These are phyloP conservation scores for Eristalis intricaria DNA, from an alignment of 2,888 invertebrate species.

Conservation along the genomic window DNA sequence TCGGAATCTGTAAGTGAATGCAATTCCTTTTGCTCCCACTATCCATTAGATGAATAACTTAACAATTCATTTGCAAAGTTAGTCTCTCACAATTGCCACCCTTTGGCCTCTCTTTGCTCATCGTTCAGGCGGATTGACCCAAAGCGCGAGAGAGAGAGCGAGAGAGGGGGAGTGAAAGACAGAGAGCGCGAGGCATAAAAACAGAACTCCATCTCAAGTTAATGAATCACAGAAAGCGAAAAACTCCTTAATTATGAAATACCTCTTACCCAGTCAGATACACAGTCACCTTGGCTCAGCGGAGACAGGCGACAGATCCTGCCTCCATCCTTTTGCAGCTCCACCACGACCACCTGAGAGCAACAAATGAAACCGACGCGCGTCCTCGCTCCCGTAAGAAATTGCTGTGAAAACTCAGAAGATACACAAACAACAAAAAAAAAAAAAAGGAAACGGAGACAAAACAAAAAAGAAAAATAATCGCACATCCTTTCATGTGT, in stretches of 20 bases:
- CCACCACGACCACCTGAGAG: conserved; percentile 3
- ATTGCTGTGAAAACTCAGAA: neutral
- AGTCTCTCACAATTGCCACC: conserved; percentile 33
- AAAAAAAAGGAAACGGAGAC: neutral
- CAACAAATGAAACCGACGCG: conserved; percentile 52
- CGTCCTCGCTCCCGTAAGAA: neutral
- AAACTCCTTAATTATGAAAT: conserved; percentile 70
- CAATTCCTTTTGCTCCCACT: conserved; percentile 62
- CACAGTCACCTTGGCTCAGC: conserved; percentile 17
- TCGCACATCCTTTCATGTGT: conserved; percentile 70
- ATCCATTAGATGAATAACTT: conserved; percentile 71
- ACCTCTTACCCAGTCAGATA: conserved; percentile 36
- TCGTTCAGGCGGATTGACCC: neutral
- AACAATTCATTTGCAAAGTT: conserved; percentile 67
- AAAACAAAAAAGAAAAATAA: conserved; percentile 48
- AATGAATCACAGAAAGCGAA: conserved; percentile 68
- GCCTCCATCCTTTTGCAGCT: neutral
- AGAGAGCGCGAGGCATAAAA: conserved; percentile 18
- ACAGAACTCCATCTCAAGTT: conserved; percentile 55
- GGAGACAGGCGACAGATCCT: neutral
- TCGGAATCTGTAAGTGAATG: conserved; percentile 61
- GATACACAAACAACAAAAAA: neutral
- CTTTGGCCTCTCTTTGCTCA: neutral
- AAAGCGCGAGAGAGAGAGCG: neutral
- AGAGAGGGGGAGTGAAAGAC: neutral